Base-by-base conservation (phyloP, 2,113 vertebrate species). In the Dromas ardeola region DNA sequence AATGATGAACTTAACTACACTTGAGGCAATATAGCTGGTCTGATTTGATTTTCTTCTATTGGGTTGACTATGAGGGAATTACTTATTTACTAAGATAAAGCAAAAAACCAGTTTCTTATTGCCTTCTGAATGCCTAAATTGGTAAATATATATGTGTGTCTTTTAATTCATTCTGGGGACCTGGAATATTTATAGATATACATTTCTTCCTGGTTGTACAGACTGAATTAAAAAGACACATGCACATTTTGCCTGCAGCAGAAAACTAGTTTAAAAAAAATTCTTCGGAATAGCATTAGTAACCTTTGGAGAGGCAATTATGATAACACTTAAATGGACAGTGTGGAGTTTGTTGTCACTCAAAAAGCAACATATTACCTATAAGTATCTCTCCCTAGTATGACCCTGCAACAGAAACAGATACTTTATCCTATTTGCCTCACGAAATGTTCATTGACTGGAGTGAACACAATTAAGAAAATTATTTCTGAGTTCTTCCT, bases 1-100 rank as follows among this genome's bases (percentile, higher is more conserved):
- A 98, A 98, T 98, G 97, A 98, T 98, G 97, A 98, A 98, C 98
- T 98, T 98, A 98, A 98, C 98, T 98, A 96, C 96, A 98, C 98
- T 98, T 97, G 97, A 98, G 98, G 98, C 98, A 98, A 98, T 98
- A 98, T 88, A 98, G 95, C 95, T 95, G 95, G 97, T 95, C 97
- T 98, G 98, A 99, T 98, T 98, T 98, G 96, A 98, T 99, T 98
- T 98, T 97, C 95, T 91, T 98, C 97, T 98, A 97, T 95, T 97
- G 97, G 88, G 90, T 90, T 97, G 95, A 98, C 93, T 97, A 96
- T 84, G 88, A 97, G 69, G 91, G 97, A 98, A 98, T 98, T 98
- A 98, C 96, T 98, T 98, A 98, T 98, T 98, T 98, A 98, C 98
- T 98, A 98, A 98, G 97, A 98, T 97, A 98, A 98, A 98, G 95